Conservation (phyloP, 2,113 vertebrate genomes). For the Rhynchopsitta pachyrhyncha region DNA sequence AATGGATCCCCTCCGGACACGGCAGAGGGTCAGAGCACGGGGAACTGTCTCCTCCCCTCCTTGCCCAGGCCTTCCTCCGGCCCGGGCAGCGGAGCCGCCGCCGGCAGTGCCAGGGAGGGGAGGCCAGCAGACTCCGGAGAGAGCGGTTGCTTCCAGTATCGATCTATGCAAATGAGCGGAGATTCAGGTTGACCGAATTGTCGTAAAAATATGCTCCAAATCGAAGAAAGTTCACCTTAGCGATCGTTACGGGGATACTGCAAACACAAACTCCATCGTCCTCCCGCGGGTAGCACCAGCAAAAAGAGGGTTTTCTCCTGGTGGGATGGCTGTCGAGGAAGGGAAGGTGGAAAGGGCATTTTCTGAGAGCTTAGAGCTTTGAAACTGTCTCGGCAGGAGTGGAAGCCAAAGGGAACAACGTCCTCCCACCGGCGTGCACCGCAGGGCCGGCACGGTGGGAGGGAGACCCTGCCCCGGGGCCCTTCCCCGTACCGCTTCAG, state of each 20-base stretch:
- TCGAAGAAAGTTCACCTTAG: constrained; percentile 44
- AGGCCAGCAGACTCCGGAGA: constrained; percentile 33
- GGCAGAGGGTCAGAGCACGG: background rate
- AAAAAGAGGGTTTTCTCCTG: background rate
- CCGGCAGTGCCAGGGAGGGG: background rate
- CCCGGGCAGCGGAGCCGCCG: background rate
- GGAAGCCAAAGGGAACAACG: constrained; percentile 21
- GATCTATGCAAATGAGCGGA: constrained; percentile 71
- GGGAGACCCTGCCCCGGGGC: background rate
- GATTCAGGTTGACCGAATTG: constrained; percentile 59
- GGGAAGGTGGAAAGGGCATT: background rate
- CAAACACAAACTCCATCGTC: background rate
- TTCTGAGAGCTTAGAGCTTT: constrained; percentile 40
- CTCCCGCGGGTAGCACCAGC: background rate
- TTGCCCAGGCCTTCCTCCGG: background rate
- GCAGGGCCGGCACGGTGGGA: background rate
- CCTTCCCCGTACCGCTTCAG: background rate
- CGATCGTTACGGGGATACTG: background rate
- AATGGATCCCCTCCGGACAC: background rate
- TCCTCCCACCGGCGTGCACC: background rate
- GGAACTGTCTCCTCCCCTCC: background rate
- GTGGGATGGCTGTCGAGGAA: background rate
- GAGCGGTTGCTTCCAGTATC: constrained; percentile 67
- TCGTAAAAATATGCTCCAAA: constrained; percentile 61
- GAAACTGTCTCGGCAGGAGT: background rate